Conservation (phyloP, 2,113 vertebrate species). For the Cyprinodon tularosa region DNA sequence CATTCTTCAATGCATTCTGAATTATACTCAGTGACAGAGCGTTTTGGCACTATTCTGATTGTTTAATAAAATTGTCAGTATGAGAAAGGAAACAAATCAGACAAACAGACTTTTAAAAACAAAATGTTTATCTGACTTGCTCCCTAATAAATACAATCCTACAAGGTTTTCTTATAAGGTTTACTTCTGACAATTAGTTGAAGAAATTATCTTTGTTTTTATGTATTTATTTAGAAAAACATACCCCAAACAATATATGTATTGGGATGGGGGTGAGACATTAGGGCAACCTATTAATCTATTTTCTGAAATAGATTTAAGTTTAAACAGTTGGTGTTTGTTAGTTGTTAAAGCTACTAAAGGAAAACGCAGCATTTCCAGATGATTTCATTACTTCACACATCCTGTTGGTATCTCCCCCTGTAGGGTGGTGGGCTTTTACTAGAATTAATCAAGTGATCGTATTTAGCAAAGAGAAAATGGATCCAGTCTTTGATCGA, state of each 20-base stretch:
- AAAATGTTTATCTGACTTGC: conserved; percentile 9
- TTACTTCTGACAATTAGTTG: background rate
- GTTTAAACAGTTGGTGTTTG: conserved; percentile 45
- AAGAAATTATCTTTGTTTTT: background rate
- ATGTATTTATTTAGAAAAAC: background rate
- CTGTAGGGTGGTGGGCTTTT: conserved; percentile 12
- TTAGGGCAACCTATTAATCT: background rate
- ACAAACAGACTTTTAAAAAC: no score
- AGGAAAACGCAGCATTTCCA: conserved; percentile 20
- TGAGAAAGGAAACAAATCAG: conserved; percentile 10
- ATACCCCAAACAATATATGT: background rate
- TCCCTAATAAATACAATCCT: background rate
- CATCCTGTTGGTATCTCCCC: background rate
- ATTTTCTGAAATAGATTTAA: conserved; percentile 38
- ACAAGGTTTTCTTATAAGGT: background rate
- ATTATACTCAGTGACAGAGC: background rate
- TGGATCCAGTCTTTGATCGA: conserved; percentile 21
- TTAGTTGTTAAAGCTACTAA: conserved; percentile 27
- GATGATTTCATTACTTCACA: conserved; percentile 15
- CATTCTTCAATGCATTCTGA: conserved; percentile 4
- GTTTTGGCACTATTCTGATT: conserved; percentile 30
- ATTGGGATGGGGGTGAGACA: conserved; percentile 14
- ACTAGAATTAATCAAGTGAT: conserved; percentile 26
- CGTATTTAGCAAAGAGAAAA: background rate
- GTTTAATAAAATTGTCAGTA: conserved; percentile 19